Base-by-base conservation (phyloP, 2,797 vertebrate genomes). In the Bovichtus variegatus region DNA sequence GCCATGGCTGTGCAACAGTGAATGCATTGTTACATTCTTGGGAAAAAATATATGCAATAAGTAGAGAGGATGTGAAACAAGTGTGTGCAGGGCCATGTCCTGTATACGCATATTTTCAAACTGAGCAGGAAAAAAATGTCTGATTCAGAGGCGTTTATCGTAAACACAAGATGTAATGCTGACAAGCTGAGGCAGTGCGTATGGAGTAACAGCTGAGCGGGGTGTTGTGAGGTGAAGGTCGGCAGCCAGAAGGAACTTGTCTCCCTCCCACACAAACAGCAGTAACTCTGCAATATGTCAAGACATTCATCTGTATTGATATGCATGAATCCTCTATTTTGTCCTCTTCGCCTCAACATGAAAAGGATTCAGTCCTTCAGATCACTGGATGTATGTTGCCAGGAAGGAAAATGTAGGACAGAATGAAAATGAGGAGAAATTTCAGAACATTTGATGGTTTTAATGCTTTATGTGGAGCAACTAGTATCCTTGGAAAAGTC, bases 181-280 rank as follows among this genome's bases (percentile, higher is more conserved):
- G 76, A 78, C 31, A 61, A 44, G 65, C 51, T 25, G 74, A 68
- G 27, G 51, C 16, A 0, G 25, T 44, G 61, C n/a, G 49, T 70
- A 1, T 61, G 71, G 34, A 51, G 36, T 23, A 51, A 78, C 68
- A 76, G 57, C 61, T 61, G 66, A 78, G 66, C 31, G 0, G 73
- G 78, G 73, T 71, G 76, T 9, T 71, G 76, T 82, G 70, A 81
- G 71, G 71, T 79, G 66, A 84, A 82, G 71, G 46, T 61, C 18
- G 29, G 36, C n/a, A 49, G 66, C 73, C 60, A 74, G 71, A 85
- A 40, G 68, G 51, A 47, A 75, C 65, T 74, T 41, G 77, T 68
- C 80, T 71, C 21, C 21, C 18, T 70, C 31, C 66, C 15, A 9
- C 68, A 74, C 61, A 21, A 46, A 46, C 55, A 59, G 68, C 18